phyloP scores from a whole-genome alignment of 1,140 invertebrate species.

The Sarcophaga peregrina region DNA sequence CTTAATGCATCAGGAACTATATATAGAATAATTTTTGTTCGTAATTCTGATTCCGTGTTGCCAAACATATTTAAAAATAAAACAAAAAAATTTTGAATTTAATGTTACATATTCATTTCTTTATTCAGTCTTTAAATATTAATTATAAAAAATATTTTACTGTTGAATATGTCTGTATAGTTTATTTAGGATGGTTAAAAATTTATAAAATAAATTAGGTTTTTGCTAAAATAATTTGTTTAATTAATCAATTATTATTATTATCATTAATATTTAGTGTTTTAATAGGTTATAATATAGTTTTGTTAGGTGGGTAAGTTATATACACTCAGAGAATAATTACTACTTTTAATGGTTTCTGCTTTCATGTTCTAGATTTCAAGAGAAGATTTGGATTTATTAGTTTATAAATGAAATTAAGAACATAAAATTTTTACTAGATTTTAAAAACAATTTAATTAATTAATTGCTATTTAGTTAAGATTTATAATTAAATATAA shows the following conservation, averaged over 20 bases:
- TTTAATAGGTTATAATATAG: neutral
- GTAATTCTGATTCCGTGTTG: too few relatives aligned
- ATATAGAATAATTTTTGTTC: too few relatives aligned
- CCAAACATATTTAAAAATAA: neutral
- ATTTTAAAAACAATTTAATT: neutral
- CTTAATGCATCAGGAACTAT: too few relatives aligned
- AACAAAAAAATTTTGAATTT: neutral
- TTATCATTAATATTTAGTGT: neutral
- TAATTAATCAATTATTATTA: too few relatives aligned
- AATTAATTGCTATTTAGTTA: neutral
- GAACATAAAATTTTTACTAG: neutral
- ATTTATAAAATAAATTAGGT: slow-evolving; percentile 1
- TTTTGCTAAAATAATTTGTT: neutral
- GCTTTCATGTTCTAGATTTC: neutral
- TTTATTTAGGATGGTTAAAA: neutral
- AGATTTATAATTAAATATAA: slow-evolving; percentile 7
- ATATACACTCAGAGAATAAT: slow-evolving; percentile 2
- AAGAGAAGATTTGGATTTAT: neutral
- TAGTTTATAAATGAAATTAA: neutral
- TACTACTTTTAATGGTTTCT: neutral
- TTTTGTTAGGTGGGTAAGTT: neutral
- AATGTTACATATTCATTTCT: neutral
- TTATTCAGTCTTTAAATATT: slow-evolving; percentile 27
- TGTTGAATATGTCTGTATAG: neutral
- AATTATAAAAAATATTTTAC: slow-evolving; percentile 1